These are phyloP conservation scores for Hypocryptadius cinnamomeus DNA, from an alignment of 2,113 vertebrate genomes.

Conservation along the genomic window DNA sequence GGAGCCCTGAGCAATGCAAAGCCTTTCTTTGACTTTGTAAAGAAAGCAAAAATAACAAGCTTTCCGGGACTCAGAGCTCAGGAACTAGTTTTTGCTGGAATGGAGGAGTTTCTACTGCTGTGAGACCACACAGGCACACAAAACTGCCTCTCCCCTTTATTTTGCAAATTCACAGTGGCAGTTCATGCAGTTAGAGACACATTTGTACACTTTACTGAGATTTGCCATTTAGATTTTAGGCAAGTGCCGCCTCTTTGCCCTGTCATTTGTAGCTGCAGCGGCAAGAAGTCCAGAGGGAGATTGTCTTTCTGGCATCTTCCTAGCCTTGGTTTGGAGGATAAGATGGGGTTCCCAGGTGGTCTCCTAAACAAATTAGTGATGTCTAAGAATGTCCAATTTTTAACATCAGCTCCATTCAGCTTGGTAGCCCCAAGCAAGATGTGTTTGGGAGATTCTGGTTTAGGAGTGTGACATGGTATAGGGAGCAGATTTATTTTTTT, in stretches of 20 bases:
- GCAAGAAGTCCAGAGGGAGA: not conserved
- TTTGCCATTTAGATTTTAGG: not conserved
- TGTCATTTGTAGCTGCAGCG: not conserved
- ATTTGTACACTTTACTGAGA: not conserved
- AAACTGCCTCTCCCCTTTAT: not conserved
- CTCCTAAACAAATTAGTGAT: not conserved
- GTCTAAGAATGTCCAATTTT: not conserved
- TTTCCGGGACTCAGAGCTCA: not conserved
- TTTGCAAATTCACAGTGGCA: not conserved
- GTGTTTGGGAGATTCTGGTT: not conserved
- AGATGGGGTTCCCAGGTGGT: not conserved
- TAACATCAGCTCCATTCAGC: not conserved
- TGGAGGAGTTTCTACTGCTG: not conserved
- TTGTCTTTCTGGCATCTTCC: not conserved
- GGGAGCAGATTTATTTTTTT: not conserved
- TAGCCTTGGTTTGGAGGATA: not conserved
- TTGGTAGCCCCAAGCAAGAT: not conserved
- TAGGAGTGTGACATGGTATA: not conserved
- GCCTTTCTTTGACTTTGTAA: not conserved
- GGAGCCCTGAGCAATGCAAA: not conserved
- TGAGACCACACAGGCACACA: not conserved
- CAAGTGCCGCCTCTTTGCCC: not conserved
- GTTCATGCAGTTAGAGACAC: not conserved
- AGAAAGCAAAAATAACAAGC: not conserved
- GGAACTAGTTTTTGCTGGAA: not conserved